Evolutionary conservation across 2,888 invertebrate species (phyloP).

Genomic region (Pyrochroa serraticornis): DNA sequence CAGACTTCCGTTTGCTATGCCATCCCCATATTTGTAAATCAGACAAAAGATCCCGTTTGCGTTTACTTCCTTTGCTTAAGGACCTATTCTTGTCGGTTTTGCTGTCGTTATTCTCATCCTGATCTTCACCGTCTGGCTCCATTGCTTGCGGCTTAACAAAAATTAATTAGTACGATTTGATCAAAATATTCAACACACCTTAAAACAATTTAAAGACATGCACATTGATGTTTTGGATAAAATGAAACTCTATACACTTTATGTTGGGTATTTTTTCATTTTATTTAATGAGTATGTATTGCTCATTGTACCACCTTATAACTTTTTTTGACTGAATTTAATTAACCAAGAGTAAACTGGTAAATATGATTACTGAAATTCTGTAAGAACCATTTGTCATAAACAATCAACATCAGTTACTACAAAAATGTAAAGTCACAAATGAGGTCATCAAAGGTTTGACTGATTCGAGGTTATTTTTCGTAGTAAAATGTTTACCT

Average conservation of each 20-base stretch:
- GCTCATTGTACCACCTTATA: no score
- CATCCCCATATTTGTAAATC: constrained; percentile 80
- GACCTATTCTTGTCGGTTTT: constrained; percentile 45
- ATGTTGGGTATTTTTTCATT: not conserved
- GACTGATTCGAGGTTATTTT: no score
- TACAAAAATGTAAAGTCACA: no score
- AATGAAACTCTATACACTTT: no score
- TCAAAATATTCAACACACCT: not conserved
- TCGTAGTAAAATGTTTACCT: no score
- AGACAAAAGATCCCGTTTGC: constrained; percentile 75
- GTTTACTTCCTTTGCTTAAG: constrained; percentile 54
- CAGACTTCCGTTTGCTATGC: constrained; percentile 68
- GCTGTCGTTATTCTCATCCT: constrained; percentile 50
- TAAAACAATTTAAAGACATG: not conserved
- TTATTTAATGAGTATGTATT: not conserved
- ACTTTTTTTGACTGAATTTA: no score
- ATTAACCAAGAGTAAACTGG: no score
- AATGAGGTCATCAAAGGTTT: no score
- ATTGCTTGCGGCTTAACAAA: constrained; percentile 42
- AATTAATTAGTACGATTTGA: constrained; percentile 8
- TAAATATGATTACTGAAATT: no score
- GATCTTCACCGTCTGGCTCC: constrained; percentile 53
- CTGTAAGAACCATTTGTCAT: no score
- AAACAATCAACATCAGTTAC: no score
- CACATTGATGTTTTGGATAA: no score